Evolutionary conservation across 2,888 invertebrate genomes (phyloP), one percentile per base, ranked within the genome.

Genomic region (Zygogramma bicolorata): DNA sequence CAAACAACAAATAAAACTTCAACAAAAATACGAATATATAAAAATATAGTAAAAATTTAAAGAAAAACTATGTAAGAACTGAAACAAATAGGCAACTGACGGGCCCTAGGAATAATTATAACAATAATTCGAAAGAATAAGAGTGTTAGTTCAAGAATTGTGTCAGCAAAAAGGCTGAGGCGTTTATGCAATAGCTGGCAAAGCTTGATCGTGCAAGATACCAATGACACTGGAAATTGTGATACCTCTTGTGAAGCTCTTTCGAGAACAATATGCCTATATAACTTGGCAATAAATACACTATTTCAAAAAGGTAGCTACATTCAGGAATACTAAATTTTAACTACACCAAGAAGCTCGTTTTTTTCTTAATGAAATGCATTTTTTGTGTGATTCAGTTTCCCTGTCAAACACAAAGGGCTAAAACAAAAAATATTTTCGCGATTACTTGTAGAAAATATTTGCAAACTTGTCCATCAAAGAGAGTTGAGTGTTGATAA

Each of bases 11-110:
- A 81, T 80, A 83, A 81, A 81, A 79, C 79, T 75, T 81, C 80
- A 84, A 85, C 83, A 83, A 84, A 83, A 81, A 81, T 78, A 83
- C 81, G 84, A 81, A 84, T 83, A 83, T 82, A 84, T 82, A 75
- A 71, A 84, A 84, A 84, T 84, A 83, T 81, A 83, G 80, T 79
- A 71, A 76, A 62, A 60, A 69, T 73, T 69, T 6, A 62, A 60
- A 65, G 62, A 68, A 71, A 72, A 69, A 69, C 61, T 69, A 69
- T 73, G 57, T 42, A 73, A 66, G 65, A 73, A 73, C 27, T 66
- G 69, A 73, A 73, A 69, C 69, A 72, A 73, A 65, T 63, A 81
- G 83, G 84, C 83, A 84, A 85, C 85, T 82, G 85, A 84, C 84
- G 79, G 81, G 81, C 80, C 82, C 79, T 83, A 82, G 76, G 79